Evolutionary conservation across 2,888 invertebrate species (phyloP).

Genomic region (Aporophyla nigra): DNA sequence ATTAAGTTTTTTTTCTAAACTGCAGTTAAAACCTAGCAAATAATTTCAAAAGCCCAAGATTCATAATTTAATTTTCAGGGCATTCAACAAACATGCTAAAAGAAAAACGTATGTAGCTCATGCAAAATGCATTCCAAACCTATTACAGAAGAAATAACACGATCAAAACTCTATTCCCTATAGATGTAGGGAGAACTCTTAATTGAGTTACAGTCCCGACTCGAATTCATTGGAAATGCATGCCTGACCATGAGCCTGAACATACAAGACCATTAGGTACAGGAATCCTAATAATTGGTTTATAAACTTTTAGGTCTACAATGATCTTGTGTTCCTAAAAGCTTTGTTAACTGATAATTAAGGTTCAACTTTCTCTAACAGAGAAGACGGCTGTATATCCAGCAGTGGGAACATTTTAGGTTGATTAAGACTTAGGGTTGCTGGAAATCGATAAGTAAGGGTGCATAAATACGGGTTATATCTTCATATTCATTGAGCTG

Average conservation of each 20-base stretch:
- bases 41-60: not conserved
- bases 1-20: not conserved
- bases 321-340: not conserved
- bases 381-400: not conserved
- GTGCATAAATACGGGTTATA: too few species aligned
- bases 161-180: not conserved
- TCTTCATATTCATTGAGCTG: too few species aligned
- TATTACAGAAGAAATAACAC: conserved; percentile 6
- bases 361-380: not conserved
- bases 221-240: conserved; percentile 15
- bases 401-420: not conserved
- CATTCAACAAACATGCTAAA: not conserved
- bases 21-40: not conserved
- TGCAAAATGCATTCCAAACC: conserved; percentile 15
- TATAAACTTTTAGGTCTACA: not conserved
- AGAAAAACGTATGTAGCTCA: not conserved
- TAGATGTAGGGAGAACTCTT: conserved; percentile 23
- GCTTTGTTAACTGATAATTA: too few species aligned
- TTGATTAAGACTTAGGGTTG: not conserved
- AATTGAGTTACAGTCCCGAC: conserved; percentile 27
- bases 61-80: not conserved
- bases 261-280: not conserved
- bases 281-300: conserved; percentile 2
- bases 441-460: too few species aligned
- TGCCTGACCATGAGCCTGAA: not conserved